Conservation (phyloP, 2,888 invertebrate genomes). For the Oxyscelio sp. region DNA sequence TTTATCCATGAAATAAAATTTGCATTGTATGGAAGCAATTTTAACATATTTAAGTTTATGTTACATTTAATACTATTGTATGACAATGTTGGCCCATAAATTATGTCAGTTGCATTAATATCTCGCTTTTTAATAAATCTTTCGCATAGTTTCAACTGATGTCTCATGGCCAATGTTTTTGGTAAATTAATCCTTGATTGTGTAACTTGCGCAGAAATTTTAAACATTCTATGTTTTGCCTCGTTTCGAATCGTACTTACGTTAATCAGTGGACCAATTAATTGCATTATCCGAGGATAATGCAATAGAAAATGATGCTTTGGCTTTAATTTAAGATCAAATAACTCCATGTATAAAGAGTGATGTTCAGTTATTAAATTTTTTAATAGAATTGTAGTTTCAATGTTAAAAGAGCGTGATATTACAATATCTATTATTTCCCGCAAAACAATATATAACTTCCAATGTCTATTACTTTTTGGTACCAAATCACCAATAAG, state of each 20-base stretch:
- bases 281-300: constrained; percentile 3
- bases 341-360: too few species aligned
- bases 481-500: too few species aligned
- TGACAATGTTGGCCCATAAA: constrained; percentile 5
- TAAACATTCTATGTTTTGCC: neutral
- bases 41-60: too few species aligned
- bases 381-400: too few species aligned
- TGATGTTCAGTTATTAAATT: too few species aligned
- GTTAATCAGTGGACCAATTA: neutral
- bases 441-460: too few species aligned
- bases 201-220: neutral
- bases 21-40: too few species aligned
- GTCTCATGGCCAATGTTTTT: constrained; percentile 3
- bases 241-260: neutral
- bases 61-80: too few species aligned
- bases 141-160: neutral
- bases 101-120: neutral
- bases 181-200: neutral
- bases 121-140: neutral
- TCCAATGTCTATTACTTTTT: too few species aligned
- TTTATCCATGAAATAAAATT: too few species aligned
- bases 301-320: constrained; percentile 1
- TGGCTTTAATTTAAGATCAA: constrained; percentile 1
- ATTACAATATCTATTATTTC: too few species aligned
- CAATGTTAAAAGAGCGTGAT: too few species aligned